These are phyloP conservation scores for Numenius arquata DNA, from an alignment of 2,113 vertebrate genomes.

Conservation along the genomic window DNA sequence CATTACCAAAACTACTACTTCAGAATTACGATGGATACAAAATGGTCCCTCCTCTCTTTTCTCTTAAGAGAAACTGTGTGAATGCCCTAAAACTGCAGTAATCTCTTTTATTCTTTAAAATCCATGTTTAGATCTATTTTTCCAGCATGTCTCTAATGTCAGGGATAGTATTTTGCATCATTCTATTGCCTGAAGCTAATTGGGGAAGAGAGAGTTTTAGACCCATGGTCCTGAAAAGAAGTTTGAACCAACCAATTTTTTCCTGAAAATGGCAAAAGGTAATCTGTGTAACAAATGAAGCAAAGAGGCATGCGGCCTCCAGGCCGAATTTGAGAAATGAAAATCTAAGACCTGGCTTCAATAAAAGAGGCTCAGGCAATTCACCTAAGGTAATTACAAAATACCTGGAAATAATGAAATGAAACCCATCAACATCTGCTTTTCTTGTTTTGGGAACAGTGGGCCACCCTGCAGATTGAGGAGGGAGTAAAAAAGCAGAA, in stretches of 20 bases:
- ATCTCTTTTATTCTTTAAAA: background rate
- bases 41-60: background rate
- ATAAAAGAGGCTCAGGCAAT: background rate
- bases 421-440: background rate
- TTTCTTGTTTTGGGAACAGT: constrained; percentile 78
- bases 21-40: background rate
- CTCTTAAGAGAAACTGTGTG: background rate
- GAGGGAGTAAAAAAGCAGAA: constrained; percentile 76
- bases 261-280: background rate
- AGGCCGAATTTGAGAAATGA: background rate
- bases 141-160: background rate
- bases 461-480: constrained; percentile 88
- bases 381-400: background rate
- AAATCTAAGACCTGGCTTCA: background rate
- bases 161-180: background rate
- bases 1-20: background rate
- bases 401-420: background rate
- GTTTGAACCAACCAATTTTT: background rate
- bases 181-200: background rate
- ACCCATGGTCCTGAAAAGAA: background rate
- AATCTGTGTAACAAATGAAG: background rate
- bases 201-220: background rate
- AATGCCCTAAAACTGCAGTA: background rate
- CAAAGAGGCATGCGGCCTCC: rapidly evolving
- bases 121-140: background rate